Base-by-base conservation (phyloP, 1,140 invertebrate species). In the Linepithema humile region DNA sequence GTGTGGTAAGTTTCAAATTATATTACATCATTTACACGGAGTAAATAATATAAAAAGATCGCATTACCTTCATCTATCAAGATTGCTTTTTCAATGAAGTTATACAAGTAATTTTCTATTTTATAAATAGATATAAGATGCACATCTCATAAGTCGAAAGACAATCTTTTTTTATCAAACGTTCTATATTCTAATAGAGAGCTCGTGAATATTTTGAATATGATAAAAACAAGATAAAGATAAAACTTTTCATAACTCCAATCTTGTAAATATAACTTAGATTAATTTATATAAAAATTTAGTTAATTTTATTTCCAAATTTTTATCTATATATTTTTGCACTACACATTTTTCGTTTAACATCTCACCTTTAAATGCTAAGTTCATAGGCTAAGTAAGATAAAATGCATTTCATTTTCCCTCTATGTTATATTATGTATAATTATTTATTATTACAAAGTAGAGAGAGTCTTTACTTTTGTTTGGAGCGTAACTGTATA, bases 1-100 rank as follows among this genome's bases (percentile, higher is more conserved):
- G 96, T 90, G 97, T 98, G 95, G 98, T 98, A 95, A 96, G 97
- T 88, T 48, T 75, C 15, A 20, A 26, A 82, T 85, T 60, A 80
- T 62, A 85, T 72, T n/a, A n/a, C 3, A 12, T 59, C 43, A 80
- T 69, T 82, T 60, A 69, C 6, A 53, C 53, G 35, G 15, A 45
- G 3, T 38, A 69, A 57, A 78, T 53, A 78, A 53, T 38, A 29
- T 62, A 17, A 38, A 62, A 60, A 38, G 38, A 0, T 29, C 15
- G 40, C 23, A 29, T 48, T 45, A 45, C 3, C 29, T 45, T 17
- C 40, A 45, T 45, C 29, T 50, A 48, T 69, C 26, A 69, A 69
- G 26, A 69, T 35, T 17, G 20, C 29, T 29, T 69, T 69, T 45
- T 32, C 5, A 38, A 32, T 64, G 53, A 62, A 35, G n/a, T n/a